Evolutionary conservation across 2,113 vertebrate genomes (phyloP).

Genomic region (Neotoma lepida): DNA sequence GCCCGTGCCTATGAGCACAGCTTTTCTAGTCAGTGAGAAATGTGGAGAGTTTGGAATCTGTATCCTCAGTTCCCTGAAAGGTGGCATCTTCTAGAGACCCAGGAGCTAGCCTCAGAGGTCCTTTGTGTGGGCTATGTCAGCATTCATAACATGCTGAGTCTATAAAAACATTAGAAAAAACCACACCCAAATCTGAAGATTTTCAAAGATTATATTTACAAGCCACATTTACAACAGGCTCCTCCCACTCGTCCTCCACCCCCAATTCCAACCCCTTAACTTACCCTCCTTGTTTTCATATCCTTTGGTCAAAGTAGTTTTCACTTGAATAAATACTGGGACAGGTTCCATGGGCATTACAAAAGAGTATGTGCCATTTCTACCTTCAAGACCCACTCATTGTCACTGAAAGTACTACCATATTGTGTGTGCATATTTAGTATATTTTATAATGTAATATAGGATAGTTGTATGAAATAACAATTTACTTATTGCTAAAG

Average conservation of each 20-base stretch:
- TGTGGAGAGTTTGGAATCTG: not conserved
- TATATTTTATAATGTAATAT: conserved; percentile 1
- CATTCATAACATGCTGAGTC: not conserved
- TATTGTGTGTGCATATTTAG: not conserved
- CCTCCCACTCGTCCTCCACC: not conserved
- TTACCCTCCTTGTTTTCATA: not conserved
- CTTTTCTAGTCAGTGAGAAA: not conserved
- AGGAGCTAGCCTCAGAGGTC: not conserved
- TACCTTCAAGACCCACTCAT: not conserved
- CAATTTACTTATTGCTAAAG: conserved; percentile 16
- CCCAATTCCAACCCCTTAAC: not conserved
- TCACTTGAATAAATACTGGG: not conserved
- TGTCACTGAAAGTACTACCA: conserved; percentile 19
- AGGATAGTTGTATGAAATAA: conserved; percentile 2
- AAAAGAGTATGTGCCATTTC: not conserved
- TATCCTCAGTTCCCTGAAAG: not conserved
- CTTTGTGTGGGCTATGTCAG: not conserved
- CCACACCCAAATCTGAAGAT: not conserved
- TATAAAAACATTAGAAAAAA: not conserved
- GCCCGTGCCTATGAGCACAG: not conserved
- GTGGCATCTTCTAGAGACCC: not conserved
- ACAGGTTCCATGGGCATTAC: not conserved
- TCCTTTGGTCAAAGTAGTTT: conserved; percentile 18
- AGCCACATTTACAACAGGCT: not conserved
- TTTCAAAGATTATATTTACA: conserved; percentile 9